A percentile compares a stretch with the other conserved stretches of the same genome.
These are phyloP conservation scores for Platichthys stellatus DNA, from an alignment of 2,113 vertebrate genomes.

Conservation along the genomic window DNA sequence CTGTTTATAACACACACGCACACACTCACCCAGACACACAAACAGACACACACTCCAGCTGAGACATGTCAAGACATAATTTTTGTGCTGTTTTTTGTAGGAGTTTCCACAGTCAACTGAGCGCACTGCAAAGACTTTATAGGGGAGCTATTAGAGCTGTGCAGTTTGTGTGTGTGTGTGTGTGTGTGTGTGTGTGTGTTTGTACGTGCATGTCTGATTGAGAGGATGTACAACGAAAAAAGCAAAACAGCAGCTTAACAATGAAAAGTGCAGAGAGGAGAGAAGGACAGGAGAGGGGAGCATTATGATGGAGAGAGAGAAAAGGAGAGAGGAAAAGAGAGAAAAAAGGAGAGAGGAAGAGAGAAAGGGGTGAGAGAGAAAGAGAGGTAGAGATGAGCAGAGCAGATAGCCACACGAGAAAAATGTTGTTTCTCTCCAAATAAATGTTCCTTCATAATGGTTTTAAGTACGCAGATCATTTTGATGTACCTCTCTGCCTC, in stretches of 20 bases:
- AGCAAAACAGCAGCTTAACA: slow-evolving; percentile 44
- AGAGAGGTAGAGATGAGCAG: slow-evolving; percentile 21
- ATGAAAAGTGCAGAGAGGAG: slow-evolving; percentile 48
- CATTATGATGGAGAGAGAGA: neutral
- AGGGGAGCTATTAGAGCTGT: slow-evolving; percentile 42
- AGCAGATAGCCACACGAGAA: slow-evolving; percentile 49
- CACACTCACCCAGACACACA: neutral
- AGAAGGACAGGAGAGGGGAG: slow-evolving; percentile 30
- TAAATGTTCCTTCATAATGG: slow-evolving; percentile 62
- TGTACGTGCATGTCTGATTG: neutral
- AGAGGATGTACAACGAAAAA: slow-evolving; percentile 45
- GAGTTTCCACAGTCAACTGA: slow-evolving; percentile 51
- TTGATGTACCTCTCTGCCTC: slow-evolving; percentile 43
- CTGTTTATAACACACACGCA: slow-evolving; percentile 8
- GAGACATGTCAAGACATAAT: slow-evolving; percentile 36
- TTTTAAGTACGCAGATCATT: slow-evolving; percentile 72
- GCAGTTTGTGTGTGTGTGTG: slow-evolving; percentile 1
- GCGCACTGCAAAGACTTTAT: slow-evolving; percentile 44
- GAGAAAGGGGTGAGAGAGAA: too few relatives aligned
- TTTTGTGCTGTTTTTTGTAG: slow-evolving; percentile 47
- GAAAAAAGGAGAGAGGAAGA: too few relatives aligned
- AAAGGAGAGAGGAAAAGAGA: too few relatives aligned
- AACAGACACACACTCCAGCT: slow-evolving; percentile 16
- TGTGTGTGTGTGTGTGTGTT: too few relatives aligned
- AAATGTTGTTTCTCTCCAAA: slow-evolving; percentile 64